phyloP scores from a whole-genome alignment of 2,888 invertebrate species.

The Sesia bembeciformis region DNA sequence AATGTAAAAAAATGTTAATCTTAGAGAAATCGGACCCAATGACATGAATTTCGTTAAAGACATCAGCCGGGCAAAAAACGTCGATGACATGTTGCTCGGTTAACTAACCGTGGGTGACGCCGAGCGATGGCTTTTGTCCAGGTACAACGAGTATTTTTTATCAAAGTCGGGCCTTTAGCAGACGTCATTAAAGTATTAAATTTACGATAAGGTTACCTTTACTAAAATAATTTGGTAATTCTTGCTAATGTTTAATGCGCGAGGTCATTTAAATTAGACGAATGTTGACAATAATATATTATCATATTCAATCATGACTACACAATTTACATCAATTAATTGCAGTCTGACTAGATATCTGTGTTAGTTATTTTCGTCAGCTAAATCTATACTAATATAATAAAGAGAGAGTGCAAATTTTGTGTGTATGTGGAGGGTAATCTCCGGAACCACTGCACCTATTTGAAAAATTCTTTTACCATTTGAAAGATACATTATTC shows the following conservation, averaged over 20 bases:
- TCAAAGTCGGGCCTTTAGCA: slow-evolving; percentile 43
- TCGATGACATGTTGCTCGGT: slow-evolving; percentile 58
- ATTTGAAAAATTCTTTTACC: no score
- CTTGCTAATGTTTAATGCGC: slow-evolving; percentile 15
- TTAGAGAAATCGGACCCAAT: slow-evolving; percentile 69
- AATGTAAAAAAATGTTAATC: slow-evolving; percentile 65
- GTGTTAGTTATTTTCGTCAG: no score
- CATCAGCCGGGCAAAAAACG: slow-evolving; percentile 65
- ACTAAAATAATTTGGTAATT: slow-evolving; percentile 29
- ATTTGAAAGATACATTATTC: no score
- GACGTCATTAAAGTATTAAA: slow-evolving; percentile 67
- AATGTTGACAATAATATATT: no score
- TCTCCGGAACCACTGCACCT: no score
- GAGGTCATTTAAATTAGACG: slow-evolving; percentile 1
- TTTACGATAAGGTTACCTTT: slow-evolving; percentile 52
- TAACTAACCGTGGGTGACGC: slow-evolving; percentile 49
- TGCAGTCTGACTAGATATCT: no score
- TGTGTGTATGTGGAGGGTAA: no score
- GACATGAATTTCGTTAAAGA: slow-evolving; percentile 72
- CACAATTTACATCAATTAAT: no score
- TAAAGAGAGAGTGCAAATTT: no score
- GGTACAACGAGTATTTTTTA: slow-evolving; percentile 44
- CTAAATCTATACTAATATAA: no score
- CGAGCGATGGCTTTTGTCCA: slow-evolving; percentile 38
- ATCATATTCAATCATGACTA: no score